Evolutionary conservation across 2,113 vertebrate genomes (phyloP), one percentile per base, ranked within the genome.

Genomic region (Leiothrix lutea): DNA sequence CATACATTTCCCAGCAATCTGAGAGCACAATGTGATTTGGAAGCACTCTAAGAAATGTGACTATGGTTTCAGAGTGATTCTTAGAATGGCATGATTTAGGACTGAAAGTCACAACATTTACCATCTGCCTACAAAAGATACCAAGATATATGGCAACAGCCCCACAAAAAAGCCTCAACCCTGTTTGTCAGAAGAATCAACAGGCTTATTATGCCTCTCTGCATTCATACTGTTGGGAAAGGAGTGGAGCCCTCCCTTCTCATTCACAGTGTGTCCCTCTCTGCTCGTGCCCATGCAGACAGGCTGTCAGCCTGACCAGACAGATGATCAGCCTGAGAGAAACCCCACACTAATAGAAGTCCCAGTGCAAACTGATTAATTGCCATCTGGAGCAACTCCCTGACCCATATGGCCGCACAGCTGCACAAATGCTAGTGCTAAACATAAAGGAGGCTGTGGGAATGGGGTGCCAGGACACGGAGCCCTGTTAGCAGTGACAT

Each of bases 361-460:
- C 72, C 82, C 80, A 81, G 51, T 78, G 67, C 58, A 92, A 80
- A 88, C 38, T 83, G 90, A 88, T 78, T 83, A 73, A 90, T 83
- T 83, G 44, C 92, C 86, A 78, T 77, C 86, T 96, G 94, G 71
- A 96, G 51, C 67, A 86, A 38, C 82, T 71, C 42, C 23, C 86
- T 88, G 95, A 93, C 92, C 88, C 94, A 88, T 83, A 80, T 86
- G 92, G 88, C 38, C 80, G 47, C 21, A 7, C 0, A 48, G 72
- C 82, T 77, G 82, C 42, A 66, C 62, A 61, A 92, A 86, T 18
- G 29, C 74, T 74, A 69, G 47, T 86, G 80, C 71, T 83, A 56
- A 93, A 92, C 26, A 4, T 6, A 86, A 47, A 51, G 51, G 42
- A 86, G 64, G 80, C 36, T 72, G 47, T 1, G 3, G 38, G 58